phyloP scores from a whole-genome alignment of 2,888 invertebrate genomes.

The Cheilosia pagana region DNA sequence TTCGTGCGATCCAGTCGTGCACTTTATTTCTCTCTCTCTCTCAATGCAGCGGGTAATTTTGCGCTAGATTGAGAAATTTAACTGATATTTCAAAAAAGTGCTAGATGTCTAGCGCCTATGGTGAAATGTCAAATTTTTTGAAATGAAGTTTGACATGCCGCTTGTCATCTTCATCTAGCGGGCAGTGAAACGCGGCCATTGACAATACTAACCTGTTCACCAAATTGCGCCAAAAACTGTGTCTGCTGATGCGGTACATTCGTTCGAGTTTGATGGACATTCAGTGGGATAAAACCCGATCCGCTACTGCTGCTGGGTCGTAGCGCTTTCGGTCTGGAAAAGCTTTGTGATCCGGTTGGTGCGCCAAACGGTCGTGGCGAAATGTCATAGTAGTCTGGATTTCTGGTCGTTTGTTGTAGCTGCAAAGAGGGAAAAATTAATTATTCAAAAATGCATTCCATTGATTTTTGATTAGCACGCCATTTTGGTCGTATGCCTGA shows the following conservation, averaged over 20 bases:
- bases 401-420: conserved; percentile 81
- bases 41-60: too few relatives aligned
- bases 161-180: too few relatives aligned
- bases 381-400: conserved; percentile 82
- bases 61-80: too few relatives aligned
- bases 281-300: conserved; percentile 78
- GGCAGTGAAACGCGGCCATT: too few relatives aligned
- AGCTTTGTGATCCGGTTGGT: conserved; percentile 77
- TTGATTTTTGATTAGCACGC: not conserved
- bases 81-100: too few relatives aligned
- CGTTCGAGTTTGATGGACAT: conserved; percentile 76
- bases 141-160: too few relatives aligned
- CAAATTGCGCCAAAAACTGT: conserved; percentile 82
- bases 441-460: not conserved
- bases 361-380: conserved; percentile 83
- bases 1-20: too few relatives aligned
- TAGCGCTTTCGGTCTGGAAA: conserved; percentile 81
- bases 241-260: conserved; percentile 83
- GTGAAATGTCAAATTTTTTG: too few relatives aligned
- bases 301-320: conserved; percentile 77
- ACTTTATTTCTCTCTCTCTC: too few relatives aligned
- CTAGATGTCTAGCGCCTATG: too few relatives aligned
- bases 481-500: not conserved
- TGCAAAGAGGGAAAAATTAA: conserved; percentile 17
- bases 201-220: conserved; percentile 81